Conservation (phyloP, 2,797 vertebrate genomes). For the Moxostoma hubbsi region DNA sequence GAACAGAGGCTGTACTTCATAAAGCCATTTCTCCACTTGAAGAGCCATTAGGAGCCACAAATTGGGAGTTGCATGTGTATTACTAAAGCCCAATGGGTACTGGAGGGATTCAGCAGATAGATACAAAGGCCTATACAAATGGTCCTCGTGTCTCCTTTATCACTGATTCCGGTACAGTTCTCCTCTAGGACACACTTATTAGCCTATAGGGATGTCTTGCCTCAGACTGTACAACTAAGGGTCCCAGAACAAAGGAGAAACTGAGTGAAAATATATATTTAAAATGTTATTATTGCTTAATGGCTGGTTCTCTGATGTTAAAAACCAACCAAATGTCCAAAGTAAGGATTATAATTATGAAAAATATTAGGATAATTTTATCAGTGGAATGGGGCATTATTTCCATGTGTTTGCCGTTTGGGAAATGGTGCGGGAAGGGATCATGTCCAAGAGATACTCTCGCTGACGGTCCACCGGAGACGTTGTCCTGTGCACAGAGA, state of each 20-base stretch:
- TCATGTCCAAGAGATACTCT: constrained; percentile 99
- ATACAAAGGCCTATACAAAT: constrained; percentile 37
- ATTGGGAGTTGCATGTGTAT: background rate
- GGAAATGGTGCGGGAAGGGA: constrained; percentile 95
- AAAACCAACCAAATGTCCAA: constrained; percentile 64
- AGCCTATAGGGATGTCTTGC: background rate
- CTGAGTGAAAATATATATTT: constrained; percentile 40
- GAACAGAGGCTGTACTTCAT: constrained; percentile 3
- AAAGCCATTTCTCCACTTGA: constrained; percentile 8
- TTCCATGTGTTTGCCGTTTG: constrained; percentile 97
- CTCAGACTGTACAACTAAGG: constrained; percentile 32
- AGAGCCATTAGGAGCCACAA: background rate
- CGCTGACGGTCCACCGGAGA: constrained; percentile 95
- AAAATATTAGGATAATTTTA: constrained; percentile 59
- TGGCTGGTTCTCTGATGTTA: constrained; percentile 57
- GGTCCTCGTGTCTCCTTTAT: constrained; percentile 12
- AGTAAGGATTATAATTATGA: constrained; percentile 43
- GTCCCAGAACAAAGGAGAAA: constrained; percentile 27
- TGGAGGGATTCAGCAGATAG: constrained; percentile 32
- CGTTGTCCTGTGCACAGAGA: constrained; percentile 90
- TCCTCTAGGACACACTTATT: constrained; percentile 9
- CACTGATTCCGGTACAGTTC: constrained; percentile 32
- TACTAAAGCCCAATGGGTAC: constrained; percentile 33
- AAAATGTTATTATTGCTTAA: constrained; percentile 62
- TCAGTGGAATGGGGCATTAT: constrained; percentile 74